phyloP scores from a whole-genome alignment of 2,113 vertebrate species.

The Paralichthys olivaceus region DNA sequence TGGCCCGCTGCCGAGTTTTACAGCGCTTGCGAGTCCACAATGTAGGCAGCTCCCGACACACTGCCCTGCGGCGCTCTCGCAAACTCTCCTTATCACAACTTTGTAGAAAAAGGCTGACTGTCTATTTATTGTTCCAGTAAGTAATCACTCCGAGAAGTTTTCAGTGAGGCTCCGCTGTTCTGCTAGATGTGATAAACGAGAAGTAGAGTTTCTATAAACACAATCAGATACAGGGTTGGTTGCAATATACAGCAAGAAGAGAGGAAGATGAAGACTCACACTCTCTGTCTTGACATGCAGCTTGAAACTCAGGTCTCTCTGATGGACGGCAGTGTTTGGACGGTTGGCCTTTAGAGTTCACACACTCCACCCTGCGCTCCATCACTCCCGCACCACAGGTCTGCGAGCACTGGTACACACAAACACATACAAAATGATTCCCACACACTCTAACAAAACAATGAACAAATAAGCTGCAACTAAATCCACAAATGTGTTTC shows the following conservation, averaged over 20 bases:
- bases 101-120: slow-evolving; percentile 47
- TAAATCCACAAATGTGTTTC: slow-evolving; percentile 30
- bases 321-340: slow-evolving; percentile 86
- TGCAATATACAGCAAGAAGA: slow-evolving; percentile 29
- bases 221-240: slow-evolving; percentile 58
- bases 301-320: slow-evolving; percentile 87
- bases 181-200: slow-evolving; percentile 53
- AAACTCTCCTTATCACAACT: slow-evolving; percentile 29
- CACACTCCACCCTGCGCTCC: slow-evolving; percentile 87
- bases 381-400: slow-evolving; percentile 89
- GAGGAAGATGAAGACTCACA: slow-evolving; percentile 82
- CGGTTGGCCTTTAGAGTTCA: slow-evolving; percentile 80
- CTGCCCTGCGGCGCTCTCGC: slow-evolving; percentile 33
- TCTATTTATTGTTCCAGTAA: slow-evolving; percentile 63
- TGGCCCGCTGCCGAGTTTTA: slow-evolving; percentile 49
- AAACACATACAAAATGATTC: background rate
- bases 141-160: slow-evolving; percentile 49
- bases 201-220: slow-evolving; percentile 55
- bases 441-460: background rate
- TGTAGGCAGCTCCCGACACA: slow-evolving; percentile 32
- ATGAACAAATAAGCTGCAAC: slow-evolving; percentile 7
- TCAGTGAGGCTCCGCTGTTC: slow-evolving; percentile 27
- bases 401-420: slow-evolving; percentile 88
- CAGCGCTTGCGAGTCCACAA: slow-evolving; percentile 41
- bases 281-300: slow-evolving; percentile 84